Base-by-base conservation (phyloP, 2,888 invertebrate genomes). In the Hypsopygia costalis region DNA sequence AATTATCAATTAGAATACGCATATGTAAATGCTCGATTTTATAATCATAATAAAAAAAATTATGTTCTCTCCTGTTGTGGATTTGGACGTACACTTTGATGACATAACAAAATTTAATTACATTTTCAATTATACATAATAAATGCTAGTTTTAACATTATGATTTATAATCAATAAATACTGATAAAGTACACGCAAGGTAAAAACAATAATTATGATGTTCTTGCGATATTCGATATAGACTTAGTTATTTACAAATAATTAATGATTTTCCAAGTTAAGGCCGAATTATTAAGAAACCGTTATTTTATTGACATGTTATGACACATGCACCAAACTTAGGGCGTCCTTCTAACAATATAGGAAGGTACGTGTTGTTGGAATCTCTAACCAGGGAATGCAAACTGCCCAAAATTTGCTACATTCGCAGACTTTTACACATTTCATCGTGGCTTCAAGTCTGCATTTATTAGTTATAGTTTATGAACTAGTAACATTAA, bases 131-230 rank as follows among this genome's bases (percentile, higher is more conserved):
- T 32, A 32, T 32, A 32, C 30, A 27, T 44, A 35, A 36, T 40
- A 40, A 42, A 45, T 39, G 39, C 48, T 48, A 45, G 39, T 34
- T 36, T 36, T 34, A 43, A 44, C 25, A 41, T 38, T 44, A 44
- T 42, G 34, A 40, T 44, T 45, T 41, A 30, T 9, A 36, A 38
- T 39, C 36, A 49, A 30, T 32, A 20, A 32, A 32, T 32, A 16
- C 11, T 32, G 32, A 32, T 32, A 21, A 21, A 21, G 21, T 21
- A 21, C 6, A 5, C 25, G n/a, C 7, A 25, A 25, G 8, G n/a
- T n/a, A n/a, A 25, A 25, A 25, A 25, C 6, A n/a, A 25, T 25
- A 25, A 25, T n/a, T 5, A 25, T 25, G 3, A 25, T 25, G 6
- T 8, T 25, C 6, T 25, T 25, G 25, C 16, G 4, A 16, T 16